Conservation (phyloP, 2,797 vertebrate genomes). For the Sebastolobus altivelis region DNA sequence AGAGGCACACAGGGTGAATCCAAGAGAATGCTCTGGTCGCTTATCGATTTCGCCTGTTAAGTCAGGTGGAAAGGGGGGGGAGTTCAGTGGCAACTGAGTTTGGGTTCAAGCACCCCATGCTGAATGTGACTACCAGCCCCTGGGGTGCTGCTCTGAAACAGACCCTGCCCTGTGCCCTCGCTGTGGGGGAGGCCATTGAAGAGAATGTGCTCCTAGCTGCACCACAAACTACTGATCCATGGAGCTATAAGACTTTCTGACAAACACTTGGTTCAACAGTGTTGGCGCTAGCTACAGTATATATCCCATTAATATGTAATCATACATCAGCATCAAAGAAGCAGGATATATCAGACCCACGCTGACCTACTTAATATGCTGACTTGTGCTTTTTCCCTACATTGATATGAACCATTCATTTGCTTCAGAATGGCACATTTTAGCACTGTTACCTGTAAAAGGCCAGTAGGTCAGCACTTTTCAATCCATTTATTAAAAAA, state of each 20-base stretch:
- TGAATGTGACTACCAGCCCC: conserved; percentile 38
- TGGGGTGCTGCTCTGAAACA: conserved; percentile 32
- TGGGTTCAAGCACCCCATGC: conserved; percentile 50
- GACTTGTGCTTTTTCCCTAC: conserved; percentile 4
- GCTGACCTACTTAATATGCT: conserved; percentile 42
- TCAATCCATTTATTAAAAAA: background rate
- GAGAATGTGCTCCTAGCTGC: conserved; percentile 16
- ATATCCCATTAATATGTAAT: conserved; percentile 41
- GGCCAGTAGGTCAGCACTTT: background rate
- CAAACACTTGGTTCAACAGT: conserved; percentile 22
- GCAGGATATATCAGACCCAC: conserved; percentile 22
- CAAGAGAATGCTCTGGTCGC: background rate
- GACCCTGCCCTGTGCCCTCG: conserved; percentile 20
- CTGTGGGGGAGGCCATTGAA: background rate
- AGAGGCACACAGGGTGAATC: conserved; percentile 5
- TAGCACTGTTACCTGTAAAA: background rate
- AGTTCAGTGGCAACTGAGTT: conserved; percentile 32
- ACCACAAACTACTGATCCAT: conserved; percentile 29
- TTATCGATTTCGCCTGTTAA: conserved; percentile 55
- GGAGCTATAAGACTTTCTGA: conserved; percentile 19
- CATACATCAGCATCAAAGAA: conserved; percentile 45
- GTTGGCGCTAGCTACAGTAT: background rate
- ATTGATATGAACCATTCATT: conserved; percentile 16
- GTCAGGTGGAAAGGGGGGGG: conserved; percentile 29
- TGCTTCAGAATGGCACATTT: background rate